Evolutionary conservation across 2,113 vertebrate genomes (phyloP), one percentile per base, ranked within the genome.

Genomic region (Myodes glareolus): DNA sequence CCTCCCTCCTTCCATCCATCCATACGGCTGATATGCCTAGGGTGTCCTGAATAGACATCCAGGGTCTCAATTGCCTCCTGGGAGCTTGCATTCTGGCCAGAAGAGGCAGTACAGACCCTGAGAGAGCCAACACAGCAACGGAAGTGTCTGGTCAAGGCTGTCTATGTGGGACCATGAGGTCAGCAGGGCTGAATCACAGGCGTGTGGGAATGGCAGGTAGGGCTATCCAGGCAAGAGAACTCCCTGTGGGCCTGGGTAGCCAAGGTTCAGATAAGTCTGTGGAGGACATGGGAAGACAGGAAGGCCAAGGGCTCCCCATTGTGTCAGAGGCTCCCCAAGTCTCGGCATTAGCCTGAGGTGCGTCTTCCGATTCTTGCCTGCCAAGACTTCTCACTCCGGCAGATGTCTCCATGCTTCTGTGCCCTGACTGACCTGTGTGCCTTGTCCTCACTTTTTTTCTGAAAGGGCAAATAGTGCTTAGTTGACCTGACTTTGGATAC

Each of bases 31-130:
- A 5, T 31, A 6, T 0, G n/a, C 42, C 6, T 5, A 0, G 13
- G 10, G 42, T 10, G 29, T 21, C 14, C 45, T 1, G 19, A 73
- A 55, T 21, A 52, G 78, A 29, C 23, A 1, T 52, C 0, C 0
- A 21, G 17, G 33, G 1, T 0, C 0, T 0, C 2, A 17, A 33
- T 29, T 68, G 65, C 55, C 75, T 65, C 27, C n/a, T 42, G 1
- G 61, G 52, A 78, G 42, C 87, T 31, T 2, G 4, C 3, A 4
- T 12, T 16, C 45, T 7, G 7, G 33, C 7, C 8, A 42, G 85
- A 58, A 63, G 39, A 36, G 68, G 0, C 29, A 0, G 1, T 67
- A 36, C 31, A 68, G 61, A 10, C 27, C 27, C 0, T 0, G 50
- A 76, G 78, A 50, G 42, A 31, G 65, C 67, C 1, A 25, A 67